Percentiles rank a stretch among this genome's conserved stretches.
These are phyloP conservation scores for Arnoldichthys spilopterus DNA, from an alignment of 2,797 vertebrate genomes.

Conservation along the genomic window DNA sequence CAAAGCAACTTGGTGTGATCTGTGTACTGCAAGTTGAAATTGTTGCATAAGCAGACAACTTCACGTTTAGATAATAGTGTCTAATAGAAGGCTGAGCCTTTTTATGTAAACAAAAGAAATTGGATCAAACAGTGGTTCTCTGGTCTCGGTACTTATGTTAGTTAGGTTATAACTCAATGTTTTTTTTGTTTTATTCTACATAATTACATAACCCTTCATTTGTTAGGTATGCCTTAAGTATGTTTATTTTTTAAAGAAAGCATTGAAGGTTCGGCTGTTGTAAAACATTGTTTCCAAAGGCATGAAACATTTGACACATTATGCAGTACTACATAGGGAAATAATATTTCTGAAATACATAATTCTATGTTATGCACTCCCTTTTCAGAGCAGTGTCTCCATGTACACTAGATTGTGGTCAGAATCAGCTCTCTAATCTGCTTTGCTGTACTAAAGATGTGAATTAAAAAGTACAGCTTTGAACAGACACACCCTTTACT, in stretches of 20 bases:
- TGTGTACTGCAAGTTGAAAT: neutral
- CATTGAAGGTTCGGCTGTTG: no score
- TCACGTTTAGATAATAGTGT: no score
- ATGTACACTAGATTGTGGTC: neutral
- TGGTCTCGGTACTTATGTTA: no score
- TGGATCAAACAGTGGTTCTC: no score
- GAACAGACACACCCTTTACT: neutral
- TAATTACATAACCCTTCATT: no score
- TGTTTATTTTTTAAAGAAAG: no score
- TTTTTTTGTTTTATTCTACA: no score
- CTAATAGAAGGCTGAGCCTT: no score
- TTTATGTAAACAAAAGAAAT: no score
- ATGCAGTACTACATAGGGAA: neutral
- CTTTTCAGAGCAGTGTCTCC: neutral
- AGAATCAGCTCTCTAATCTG: constrained; percentile 1
- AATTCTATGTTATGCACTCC: no score
- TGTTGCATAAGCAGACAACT: neutral
- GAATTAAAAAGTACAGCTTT: constrained; percentile 3
- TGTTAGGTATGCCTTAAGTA: no score
- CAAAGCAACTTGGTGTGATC: neutral
- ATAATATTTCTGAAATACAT: neutral
- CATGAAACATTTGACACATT: neutral
- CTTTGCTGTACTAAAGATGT: neutral
- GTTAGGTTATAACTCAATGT: no score
- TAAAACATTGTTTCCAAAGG: neutral